phyloP scores from a whole-genome alignment of 2,113 vertebrate genomes.

The Myxocyprinus asiaticus region DNA sequence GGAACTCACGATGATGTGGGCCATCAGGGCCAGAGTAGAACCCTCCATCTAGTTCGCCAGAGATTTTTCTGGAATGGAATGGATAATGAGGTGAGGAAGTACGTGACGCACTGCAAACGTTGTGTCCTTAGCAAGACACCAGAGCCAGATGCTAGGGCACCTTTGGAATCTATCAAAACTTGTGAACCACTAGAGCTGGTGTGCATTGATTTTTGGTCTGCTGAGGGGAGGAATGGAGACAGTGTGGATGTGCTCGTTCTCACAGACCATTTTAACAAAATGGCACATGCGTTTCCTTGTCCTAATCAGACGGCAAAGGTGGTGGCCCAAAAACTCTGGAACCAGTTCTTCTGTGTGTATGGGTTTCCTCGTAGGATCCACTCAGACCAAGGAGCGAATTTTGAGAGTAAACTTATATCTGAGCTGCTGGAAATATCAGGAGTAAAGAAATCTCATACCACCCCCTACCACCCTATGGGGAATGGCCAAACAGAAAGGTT shows the following conservation, averaged over 20 bases:
- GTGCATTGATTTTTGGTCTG: not conserved
- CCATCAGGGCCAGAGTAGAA: not conserved
- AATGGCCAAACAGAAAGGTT: too few species aligned
- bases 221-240: not conserved
- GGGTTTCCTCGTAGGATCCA: not conserved
- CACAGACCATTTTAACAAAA: not conserved
- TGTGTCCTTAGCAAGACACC: too few species aligned
- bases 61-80: not conserved
- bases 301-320: too few species aligned
- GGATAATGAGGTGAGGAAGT: not conserved
- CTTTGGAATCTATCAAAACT: not conserved
- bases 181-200: not conserved
- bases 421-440: not conserved
- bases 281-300: not conserved
- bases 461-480: too few species aligned
- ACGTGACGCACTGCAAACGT: not conserved
- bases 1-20: too few species aligned
- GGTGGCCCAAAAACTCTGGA: too few species aligned
- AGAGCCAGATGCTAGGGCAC: not conserved
- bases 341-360: not conserved
- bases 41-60: not conserved
- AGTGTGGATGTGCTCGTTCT: not conserved
- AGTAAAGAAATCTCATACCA: constrained; percentile 1
- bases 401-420: not conserved
- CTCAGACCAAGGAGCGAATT: too few species aligned